A percentile compares a stretch with the other conserved stretches of the same genome.
Evolutionary conservation across 2,888 invertebrate genomes (phyloP).

Genomic region (Tuberolachnus salignus): DNA sequence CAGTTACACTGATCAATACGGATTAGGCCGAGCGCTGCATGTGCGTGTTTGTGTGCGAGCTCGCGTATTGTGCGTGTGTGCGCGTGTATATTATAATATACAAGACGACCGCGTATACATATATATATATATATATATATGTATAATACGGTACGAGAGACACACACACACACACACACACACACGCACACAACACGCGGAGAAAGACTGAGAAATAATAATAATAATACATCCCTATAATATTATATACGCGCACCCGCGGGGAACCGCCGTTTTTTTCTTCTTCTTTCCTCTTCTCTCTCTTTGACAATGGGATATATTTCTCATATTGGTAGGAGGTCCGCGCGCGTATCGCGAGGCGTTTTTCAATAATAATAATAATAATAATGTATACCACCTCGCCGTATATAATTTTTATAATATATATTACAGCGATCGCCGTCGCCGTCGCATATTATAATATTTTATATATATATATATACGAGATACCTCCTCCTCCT

Average conservation of each 20-base stretch:
- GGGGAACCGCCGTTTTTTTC: slow-evolving; percentile 3
- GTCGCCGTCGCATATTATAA: no score
- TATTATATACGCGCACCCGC: not conserved
- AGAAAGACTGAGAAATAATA: no score
- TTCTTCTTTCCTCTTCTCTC: no score
- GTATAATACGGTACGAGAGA: not conserved
- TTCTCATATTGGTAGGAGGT: no score
- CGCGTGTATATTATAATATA: not conserved
- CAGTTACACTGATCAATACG: slow-evolving; percentile 54
- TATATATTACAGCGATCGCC: no score
- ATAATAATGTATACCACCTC: no score
- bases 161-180: not conserved
- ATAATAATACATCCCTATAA: no score
- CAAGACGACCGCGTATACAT: no score
- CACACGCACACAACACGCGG: not conserved
- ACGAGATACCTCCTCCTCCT: no score
- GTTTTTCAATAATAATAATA: slow-evolving; percentile 46
- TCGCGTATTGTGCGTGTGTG: not conserved
- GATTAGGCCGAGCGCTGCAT: slow-evolving; percentile 28
- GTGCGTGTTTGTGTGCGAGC: not conserved
- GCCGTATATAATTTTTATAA: no score
- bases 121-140: not conserved
- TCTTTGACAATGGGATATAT: slow-evolving; percentile 54
- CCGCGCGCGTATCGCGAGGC: slow-evolving; percentile 32
- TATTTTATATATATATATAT: no score